These are phyloP conservation scores for Gobiocypris rarus DNA, from an alignment of 2,113 vertebrate genomes.

Conservation along the genomic window DNA sequence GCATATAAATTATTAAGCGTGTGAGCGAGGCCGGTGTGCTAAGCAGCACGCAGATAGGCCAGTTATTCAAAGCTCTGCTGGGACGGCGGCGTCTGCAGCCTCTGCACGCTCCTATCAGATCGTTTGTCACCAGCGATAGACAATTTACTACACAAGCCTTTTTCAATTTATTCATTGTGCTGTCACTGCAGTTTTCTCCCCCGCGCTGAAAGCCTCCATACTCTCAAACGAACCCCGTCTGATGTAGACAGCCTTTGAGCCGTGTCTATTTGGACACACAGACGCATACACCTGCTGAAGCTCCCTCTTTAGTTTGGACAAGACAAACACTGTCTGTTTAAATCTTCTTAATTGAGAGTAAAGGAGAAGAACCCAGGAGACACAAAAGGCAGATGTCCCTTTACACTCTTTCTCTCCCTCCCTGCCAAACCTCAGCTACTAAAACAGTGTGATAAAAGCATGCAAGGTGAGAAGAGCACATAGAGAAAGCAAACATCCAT, in stretches of 20 bases:
- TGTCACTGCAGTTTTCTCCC: constrained; percentile 79
- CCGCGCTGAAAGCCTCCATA: constrained; percentile 56
- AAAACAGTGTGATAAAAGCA: constrained; percentile 49
- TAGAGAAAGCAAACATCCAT: constrained; percentile 20
- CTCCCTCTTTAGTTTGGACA: constrained; percentile 45
- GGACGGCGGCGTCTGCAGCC: constrained; percentile 70
- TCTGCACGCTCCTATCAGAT: constrained; percentile 76
- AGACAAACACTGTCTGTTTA: constrained; percentile 57
- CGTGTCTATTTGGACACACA: constrained; percentile 38
- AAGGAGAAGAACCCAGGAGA: constrained; percentile 49
- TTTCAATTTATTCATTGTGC: constrained; percentile 82
- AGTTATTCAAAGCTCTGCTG: constrained; percentile 80
- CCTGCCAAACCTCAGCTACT: constrained; percentile 38
- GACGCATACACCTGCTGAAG: constrained; percentile 42
- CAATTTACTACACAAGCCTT: constrained; percentile 80
- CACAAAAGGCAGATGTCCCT: constrained; percentile 52
- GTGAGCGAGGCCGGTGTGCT: constrained; percentile 66
- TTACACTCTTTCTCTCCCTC: neutral
- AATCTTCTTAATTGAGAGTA: constrained; percentile 64
- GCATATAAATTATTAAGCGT: constrained; percentile 80
- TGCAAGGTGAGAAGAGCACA: constrained; percentile 15
- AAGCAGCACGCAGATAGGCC: constrained; percentile 76
- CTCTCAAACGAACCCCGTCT: constrained; percentile 55
- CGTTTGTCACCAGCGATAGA: constrained; percentile 79
- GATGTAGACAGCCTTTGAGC: constrained; percentile 28